phyloP scores from a whole-genome alignment of 2,113 vertebrate genomes.

The Lycocorax pyrrhopterus region DNA sequence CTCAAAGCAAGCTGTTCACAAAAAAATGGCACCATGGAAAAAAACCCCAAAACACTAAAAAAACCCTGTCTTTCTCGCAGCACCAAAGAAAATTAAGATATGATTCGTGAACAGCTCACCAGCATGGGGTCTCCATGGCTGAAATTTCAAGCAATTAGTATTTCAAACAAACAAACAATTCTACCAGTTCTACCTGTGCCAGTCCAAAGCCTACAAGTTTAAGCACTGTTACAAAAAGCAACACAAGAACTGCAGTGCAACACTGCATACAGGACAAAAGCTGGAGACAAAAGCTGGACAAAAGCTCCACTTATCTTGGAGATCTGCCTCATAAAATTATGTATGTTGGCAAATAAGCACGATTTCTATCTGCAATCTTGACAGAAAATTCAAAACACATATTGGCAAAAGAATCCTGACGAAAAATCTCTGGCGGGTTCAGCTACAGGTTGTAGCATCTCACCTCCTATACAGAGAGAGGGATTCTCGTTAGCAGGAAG shows the following conservation, averaged over 20 bases:
- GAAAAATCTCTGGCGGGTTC: neutral
- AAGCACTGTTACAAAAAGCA: neutral
- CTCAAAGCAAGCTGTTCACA: conserved; percentile 4
- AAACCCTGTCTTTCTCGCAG: neutral
- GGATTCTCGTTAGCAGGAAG: neutral
- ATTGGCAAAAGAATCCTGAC: neutral
- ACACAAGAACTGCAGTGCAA: neutral
- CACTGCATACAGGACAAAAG: neutral
- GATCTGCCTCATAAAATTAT: neutral
- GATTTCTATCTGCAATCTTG: neutral
- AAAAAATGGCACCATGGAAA: neutral
- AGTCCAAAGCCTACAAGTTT: neutral
- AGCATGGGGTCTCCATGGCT: neutral
- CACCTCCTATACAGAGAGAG: neutral
- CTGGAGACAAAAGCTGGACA: neutral
- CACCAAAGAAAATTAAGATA: neutral
- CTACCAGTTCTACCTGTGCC: neutral
- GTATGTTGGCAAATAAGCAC: neutral
- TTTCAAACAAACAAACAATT: conserved; percentile 29
- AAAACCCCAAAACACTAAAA: neutral
- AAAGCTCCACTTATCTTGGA: neutral
- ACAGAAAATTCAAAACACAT: neutral
- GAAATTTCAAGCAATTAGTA: neutral
- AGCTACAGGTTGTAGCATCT: neutral
- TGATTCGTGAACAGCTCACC: neutral